Conservation (phyloP, 2,113 vertebrate genomes). For the Hemiscyllium ocellatum region DNA sequence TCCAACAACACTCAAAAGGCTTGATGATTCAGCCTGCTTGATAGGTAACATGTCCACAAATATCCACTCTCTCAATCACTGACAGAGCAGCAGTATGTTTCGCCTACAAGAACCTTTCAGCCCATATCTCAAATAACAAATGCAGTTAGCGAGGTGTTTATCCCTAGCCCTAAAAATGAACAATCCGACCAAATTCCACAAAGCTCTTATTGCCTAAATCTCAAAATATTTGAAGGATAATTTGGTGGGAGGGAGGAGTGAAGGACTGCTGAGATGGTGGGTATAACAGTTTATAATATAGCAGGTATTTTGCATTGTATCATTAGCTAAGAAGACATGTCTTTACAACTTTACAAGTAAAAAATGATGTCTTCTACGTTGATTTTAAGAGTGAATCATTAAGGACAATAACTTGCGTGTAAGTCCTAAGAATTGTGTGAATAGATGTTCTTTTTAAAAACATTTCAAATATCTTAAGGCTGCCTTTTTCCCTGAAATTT, state of each 20-base stretch:
- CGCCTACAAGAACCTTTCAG: background rate
- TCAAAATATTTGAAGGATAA: background rate
- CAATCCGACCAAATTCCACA: background rate
- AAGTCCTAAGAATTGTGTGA: background rate
- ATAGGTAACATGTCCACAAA: too few species aligned
- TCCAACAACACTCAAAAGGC: too few species aligned
- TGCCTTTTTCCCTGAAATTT: background rate
- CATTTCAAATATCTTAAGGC: background rate
- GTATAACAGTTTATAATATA: background rate
- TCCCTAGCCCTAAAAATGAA: background rate
- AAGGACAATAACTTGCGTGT: background rate
- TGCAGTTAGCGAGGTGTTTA: background rate
- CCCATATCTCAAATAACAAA: background rate
- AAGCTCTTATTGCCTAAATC: background rate
- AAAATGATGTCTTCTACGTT: background rate
- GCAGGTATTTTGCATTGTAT: background rate
- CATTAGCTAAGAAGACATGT: background rate
- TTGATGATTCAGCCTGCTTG: too few species aligned
- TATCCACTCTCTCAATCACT: too few species aligned
- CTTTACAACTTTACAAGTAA: background rate
- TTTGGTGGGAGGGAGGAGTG: too few species aligned
- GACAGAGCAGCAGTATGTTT: too few species aligned
- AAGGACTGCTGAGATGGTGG: too few species aligned
- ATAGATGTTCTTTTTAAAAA: background rate
- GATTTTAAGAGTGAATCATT: background rate